phyloP scores from a whole-genome alignment of 2,113 vertebrate species.

The Hylia prasina region DNA sequence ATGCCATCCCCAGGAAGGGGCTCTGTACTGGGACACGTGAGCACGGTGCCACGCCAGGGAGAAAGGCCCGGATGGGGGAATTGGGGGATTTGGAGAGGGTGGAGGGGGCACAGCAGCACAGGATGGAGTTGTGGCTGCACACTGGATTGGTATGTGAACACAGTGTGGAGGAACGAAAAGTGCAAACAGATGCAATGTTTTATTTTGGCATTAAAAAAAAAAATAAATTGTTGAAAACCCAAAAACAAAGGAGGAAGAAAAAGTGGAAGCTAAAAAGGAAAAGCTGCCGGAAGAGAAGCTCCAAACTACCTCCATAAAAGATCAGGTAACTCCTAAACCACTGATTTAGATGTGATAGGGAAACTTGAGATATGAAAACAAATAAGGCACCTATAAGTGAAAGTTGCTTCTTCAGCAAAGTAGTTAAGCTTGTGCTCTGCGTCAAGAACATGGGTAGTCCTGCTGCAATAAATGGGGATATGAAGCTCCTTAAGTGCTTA shows the following conservation, averaged over 20 bases:
- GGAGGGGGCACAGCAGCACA: background rate
- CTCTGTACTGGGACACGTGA: background rate
- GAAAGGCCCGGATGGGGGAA: background rate
- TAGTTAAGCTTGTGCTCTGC: background rate
- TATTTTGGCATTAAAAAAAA: conserved; percentile 37
- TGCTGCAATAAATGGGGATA: conserved; percentile 7
- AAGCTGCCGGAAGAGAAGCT: conserved; percentile 70
- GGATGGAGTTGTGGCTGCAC: background rate
- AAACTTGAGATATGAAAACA: background rate
- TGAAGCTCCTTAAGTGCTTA: background rate
- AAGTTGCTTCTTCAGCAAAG: background rate
- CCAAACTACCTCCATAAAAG: conserved; percentile 61
- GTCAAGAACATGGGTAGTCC: background rate
- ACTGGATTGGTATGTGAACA: background rate
- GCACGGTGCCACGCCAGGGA: background rate
- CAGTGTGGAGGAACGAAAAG: background rate
- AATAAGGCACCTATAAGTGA: background rate
- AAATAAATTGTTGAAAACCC: background rate
- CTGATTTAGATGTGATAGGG: background rate
- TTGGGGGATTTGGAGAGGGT: background rate
- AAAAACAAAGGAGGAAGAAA: conserved; percentile 77
- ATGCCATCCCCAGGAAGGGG: background rate
- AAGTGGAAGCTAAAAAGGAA: conserved; percentile 70
- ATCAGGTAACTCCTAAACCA: conserved; percentile 72
- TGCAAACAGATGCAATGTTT: background rate